Evolutionary conservation across 1,140 invertebrate species (phyloP), one percentile per base, ranked within the genome.

Genomic region (Elymnias hypermnestra): DNA sequence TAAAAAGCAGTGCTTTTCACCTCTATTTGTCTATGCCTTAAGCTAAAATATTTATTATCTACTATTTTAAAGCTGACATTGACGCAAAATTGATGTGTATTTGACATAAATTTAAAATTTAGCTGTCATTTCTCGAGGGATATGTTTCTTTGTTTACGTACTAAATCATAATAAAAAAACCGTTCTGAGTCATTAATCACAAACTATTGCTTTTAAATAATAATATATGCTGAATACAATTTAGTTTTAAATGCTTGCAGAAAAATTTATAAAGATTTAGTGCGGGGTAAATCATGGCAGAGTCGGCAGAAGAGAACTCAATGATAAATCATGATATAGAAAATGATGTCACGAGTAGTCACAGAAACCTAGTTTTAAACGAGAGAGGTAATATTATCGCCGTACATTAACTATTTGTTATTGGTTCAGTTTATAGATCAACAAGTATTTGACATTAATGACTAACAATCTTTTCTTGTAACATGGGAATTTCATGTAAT

Each of bases 251-350:
- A n/a, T n/a, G n/a, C n/a, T n/a, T n/a, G n/a, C n/a, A n/a, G n/a
- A n/a, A n/a, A n/a, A n/a, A n/a, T n/a, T n/a, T n/a, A n/a, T n/a
- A n/a, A n/a, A n/a, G n/a, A n/a, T n/a, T n/a, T n/a, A n/a, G n/a
- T 38, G 10, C 1, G 44, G 47, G 44, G 41, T 70, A 55, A 74
- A 75, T 40, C 53, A 82, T 83, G 75, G 70, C 76, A 46, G 61
- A 61, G 14, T 53, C 64, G 52, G 47, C 53, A 39, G 79, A 83
- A 68, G 79, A 83, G 49, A 76, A 63, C 64, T 73, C 79, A 45
- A 79, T 82, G 44, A 70, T 83, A 47, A 84, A 84, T 55, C 61
- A 71, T 48, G 77, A 84, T 51, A 82, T 84, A 31, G 73, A 82
- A 64, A 58, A 82, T 56, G 74, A 82, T 72, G 65, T 82, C 46